Conservation (phyloP, 2,113 vertebrate genomes). For the Lepisosteus osseus region DNA sequence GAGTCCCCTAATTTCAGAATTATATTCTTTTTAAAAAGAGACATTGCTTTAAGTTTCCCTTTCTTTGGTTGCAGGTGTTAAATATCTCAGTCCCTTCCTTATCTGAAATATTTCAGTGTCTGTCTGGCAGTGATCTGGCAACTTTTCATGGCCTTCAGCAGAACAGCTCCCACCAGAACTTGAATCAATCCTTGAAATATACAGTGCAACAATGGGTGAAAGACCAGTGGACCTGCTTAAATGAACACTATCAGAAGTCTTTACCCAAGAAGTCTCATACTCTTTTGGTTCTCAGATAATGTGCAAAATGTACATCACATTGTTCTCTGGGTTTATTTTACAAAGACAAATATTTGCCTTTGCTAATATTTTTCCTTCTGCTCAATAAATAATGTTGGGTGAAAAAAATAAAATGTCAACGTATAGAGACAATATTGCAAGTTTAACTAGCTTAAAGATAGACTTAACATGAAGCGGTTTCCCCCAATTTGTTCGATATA, state of each 20-base stretch:
- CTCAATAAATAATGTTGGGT: background rate
- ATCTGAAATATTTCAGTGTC: constrained; percentile 46
- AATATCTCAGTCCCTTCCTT: constrained; percentile 51
- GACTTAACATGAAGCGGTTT: background rate
- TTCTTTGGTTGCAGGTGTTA: constrained; percentile 53
- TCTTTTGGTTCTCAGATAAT: background rate
- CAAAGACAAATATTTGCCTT: background rate
- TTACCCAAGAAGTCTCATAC: background rate
- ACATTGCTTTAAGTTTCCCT: background rate
- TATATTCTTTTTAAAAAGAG: background rate
- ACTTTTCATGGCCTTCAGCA: constrained; percentile 46
- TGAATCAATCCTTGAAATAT: constrained; percentile 31
- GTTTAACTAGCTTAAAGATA: background rate
- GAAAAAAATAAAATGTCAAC: background rate
- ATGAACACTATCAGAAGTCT: background rate
- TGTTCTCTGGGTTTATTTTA: background rate
- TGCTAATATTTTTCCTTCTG: background rate
- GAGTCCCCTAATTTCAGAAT: no score
- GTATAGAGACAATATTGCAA: background rate
- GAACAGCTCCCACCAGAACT: constrained; percentile 33
- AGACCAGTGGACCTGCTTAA: background rate
- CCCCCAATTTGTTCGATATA: background rate
- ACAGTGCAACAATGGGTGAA: constrained; percentile 12
- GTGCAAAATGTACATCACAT: no score
- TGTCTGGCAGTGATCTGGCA: constrained; percentile 39